Evolutionary conservation across 2,797 vertebrate genomes (phyloP).

Genomic region (Oryzias sinensis): DNA sequence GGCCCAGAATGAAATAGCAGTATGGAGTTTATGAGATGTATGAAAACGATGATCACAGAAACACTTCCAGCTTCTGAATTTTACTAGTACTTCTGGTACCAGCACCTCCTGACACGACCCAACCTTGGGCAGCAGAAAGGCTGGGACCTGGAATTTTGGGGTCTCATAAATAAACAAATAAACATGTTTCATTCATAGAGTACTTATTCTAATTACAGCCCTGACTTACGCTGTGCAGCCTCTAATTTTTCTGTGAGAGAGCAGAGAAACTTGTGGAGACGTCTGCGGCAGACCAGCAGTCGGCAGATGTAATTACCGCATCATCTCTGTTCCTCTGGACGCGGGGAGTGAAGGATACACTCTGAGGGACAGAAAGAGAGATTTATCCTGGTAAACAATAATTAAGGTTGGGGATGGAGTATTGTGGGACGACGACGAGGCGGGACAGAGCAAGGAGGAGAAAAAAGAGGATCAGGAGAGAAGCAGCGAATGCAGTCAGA

Average conservation of each 20-base stretch:
- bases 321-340: conserved; percentile 70
- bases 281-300: conserved; percentile 72
- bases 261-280: conserved; percentile 69
- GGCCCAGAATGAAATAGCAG: no score
- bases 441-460: conserved; percentile 50
- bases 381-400: conserved; percentile 76
- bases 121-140: conserved; percentile 28
- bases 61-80: no score
- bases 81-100: no score
- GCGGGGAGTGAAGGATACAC: conserved; percentile 26
- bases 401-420: conserved; percentile 73
- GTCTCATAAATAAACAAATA: conserved; percentile 76
- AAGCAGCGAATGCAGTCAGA: conserved; percentile 32
- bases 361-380: conserved; percentile 33
- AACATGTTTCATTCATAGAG: conserved; percentile 70
- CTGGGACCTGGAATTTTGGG: conserved; percentile 43
- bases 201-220: conserved; percentile 75
- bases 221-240: conserved; percentile 66
- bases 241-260: conserved; percentile 68
- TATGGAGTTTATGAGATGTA: no score
- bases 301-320: conserved; percentile 78
- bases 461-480: conserved; percentile 33
- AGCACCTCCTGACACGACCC: conserved; percentile 22
- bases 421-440: conserved; percentile 59
- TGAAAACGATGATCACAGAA: no score